These are phyloP conservation scores for Myioborus miniatus DNA, from an alignment of 2,797 vertebrate species.

Conservation along the genomic window DNA sequence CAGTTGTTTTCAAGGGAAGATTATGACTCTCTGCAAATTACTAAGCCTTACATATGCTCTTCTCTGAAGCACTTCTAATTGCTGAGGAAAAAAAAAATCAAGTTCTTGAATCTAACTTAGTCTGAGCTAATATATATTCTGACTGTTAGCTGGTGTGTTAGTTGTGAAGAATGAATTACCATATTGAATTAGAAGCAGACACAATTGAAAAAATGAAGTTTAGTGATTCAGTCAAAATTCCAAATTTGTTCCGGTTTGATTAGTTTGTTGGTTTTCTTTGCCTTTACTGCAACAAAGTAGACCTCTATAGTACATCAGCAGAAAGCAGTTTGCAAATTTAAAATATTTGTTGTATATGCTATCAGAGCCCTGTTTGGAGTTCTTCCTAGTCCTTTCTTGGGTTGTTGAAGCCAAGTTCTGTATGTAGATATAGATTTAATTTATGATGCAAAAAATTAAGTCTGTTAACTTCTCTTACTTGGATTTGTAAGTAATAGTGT, in stretches of 20 bases:
- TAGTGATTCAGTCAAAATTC: not conserved
- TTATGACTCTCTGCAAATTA: not conserved
- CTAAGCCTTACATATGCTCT: not conserved
- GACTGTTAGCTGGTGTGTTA: not conserved
- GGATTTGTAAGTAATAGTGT: not conserved
- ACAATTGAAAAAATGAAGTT: not conserved
- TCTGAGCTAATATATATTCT: not conserved
- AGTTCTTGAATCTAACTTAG: not conserved
- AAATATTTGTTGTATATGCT: not conserved
- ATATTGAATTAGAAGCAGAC: not conserved
- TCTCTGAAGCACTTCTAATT: not conserved
- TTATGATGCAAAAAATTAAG: not conserved
- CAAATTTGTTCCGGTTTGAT: accelerated
- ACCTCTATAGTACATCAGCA: not conserved
- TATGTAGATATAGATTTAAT: not conserved
- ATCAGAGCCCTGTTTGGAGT: not conserved
- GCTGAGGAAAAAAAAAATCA: not conserved
- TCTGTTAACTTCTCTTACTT: not conserved
- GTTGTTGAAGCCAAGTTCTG: not conserved
- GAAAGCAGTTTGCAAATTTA: not conserved
- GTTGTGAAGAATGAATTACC: not conserved
- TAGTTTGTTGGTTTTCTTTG: not conserved
- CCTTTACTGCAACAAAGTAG: not conserved
- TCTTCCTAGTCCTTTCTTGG: not conserved
- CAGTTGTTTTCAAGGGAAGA: not conserved